These are phyloP conservation scores for Hepsetus odoe DNA, from an alignment of 2,113 vertebrate genomes.

Conservation along the genomic window DNA sequence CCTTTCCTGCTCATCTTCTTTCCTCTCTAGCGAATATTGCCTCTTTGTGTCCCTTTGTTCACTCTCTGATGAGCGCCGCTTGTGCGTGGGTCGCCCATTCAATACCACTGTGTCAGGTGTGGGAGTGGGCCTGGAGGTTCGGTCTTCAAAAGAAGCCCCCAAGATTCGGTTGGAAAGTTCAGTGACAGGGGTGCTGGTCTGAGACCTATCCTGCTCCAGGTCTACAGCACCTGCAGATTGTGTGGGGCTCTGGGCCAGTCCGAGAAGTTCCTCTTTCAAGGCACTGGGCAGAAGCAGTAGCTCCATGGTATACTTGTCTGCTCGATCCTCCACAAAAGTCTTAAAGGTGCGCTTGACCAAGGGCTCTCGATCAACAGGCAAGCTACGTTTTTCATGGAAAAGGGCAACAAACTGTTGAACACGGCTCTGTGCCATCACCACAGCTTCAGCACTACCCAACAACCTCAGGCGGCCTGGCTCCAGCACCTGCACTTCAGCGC, in stretches of 20 bases:
- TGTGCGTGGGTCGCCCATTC: conserved; percentile 85
- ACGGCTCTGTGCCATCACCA: conserved; percentile 94
- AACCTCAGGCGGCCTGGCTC: conserved; percentile 85
- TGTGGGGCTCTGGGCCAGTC: conserved; percentile 75
- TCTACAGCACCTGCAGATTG: conserved; percentile 42
- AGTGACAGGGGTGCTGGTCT: conserved; percentile 88
- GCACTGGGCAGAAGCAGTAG: conserved; percentile 91
- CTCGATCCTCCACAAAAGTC: conserved; percentile 87
- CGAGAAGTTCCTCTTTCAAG: conserved; percentile 89
- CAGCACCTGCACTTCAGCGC: conserved; percentile 85
- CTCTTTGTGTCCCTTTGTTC: conserved; percentile 92
- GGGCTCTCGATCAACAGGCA: conserved; percentile 80
- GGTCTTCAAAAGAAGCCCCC: conserved; percentile 76
- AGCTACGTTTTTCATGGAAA: conserved; percentile 84
- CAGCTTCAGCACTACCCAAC: conserved; percentile 84
- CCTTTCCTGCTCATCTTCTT: conserved; percentile 69
- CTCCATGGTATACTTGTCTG: conserved; percentile 95
- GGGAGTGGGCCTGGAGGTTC: conserved; percentile 44
- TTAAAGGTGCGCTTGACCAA: conserved; percentile 89
- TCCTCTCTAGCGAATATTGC: conserved; percentile 86
- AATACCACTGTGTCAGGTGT: conserved; percentile 57
- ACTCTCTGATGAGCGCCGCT: conserved; percentile 88
- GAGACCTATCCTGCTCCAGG: conserved; percentile 81
- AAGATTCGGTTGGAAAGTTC: conserved; percentile 90
- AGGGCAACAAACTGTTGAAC: conserved; percentile 93